phyloP scores from a whole-genome alignment of 2,113 vertebrate genomes.

The Spea bombifrons region DNA sequence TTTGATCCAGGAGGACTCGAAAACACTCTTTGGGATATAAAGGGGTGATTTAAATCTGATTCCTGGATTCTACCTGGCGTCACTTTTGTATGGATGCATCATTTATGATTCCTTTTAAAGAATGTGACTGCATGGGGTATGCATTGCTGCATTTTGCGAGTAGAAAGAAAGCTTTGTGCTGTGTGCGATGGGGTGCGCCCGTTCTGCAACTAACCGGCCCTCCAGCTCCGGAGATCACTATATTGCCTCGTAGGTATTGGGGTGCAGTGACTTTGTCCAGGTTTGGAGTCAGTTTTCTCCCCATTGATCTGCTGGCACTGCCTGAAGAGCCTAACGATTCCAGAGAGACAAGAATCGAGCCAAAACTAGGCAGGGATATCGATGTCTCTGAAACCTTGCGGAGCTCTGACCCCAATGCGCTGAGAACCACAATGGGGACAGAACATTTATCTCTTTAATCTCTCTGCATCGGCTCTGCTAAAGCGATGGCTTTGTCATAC shows the following conservation, averaged over 20 bases:
- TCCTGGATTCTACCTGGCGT: too few relatives aligned
- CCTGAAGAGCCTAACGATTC: background rate
- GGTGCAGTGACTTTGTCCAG: background rate
- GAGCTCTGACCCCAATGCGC: background rate
- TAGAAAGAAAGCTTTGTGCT: too few relatives aligned
- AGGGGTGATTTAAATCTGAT: too few relatives aligned
- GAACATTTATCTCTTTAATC: background rate
- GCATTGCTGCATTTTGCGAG: too few relatives aligned
- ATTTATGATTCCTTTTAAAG: too few relatives aligned
- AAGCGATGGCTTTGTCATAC: background rate
- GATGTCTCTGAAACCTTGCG: background rate
- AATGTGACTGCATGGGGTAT: too few relatives aligned
- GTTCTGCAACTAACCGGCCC: too few relatives aligned
- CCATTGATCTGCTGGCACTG: constrained; percentile 1
- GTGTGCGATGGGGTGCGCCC: too few relatives aligned
- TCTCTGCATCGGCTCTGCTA: background rate
- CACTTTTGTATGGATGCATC: too few relatives aligned
- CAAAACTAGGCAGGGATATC: background rate
- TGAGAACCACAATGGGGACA: background rate
- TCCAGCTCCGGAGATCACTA: too few relatives aligned
- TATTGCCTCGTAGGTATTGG: background rate
- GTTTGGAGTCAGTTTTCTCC: background rate
- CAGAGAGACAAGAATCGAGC: background rate
- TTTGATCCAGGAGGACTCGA: too few relatives aligned
- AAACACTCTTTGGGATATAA: too few relatives aligned